phyloP scores from a whole-genome alignment of 2,888 invertebrate species.

The Nomada ruficornis region DNA sequence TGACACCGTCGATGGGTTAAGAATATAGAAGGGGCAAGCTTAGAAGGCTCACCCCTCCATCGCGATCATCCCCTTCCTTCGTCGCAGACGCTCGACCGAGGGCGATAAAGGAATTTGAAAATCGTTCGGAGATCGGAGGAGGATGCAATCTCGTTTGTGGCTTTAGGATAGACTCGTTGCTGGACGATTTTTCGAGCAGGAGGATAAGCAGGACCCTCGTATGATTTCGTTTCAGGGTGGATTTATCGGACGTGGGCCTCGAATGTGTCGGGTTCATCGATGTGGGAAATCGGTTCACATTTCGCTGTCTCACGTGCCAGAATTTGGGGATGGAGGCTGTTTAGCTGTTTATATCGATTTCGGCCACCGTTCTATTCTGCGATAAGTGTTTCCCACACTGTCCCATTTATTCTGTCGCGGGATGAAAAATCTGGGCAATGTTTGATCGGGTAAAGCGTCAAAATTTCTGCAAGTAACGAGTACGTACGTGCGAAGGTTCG shows the following conservation, averaged over 20 bases:
- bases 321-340: neutral
- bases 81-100: neutral
- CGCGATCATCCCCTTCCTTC: neutral
- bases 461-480: no score
- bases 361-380: neutral
- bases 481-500: no score
- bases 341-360: neutral
- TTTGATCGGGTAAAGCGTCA: no score
- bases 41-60: neutral
- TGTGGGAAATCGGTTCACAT: constrained; percentile 46
- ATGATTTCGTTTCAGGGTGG: neutral
- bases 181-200: constrained; percentile 19
- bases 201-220: constrained; percentile 34
- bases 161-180: constrained; percentile 13
- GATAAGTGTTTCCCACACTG: neutral
- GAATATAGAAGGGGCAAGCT: constrained; percentile 10
- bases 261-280: constrained; percentile 41
- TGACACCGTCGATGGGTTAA: neutral
- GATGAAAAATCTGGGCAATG: no score
- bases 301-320: neutral
- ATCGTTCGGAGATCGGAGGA: neutral
- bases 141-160: neutral
- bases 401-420: no score
- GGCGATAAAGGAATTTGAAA: constrained; percentile 12
- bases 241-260: constrained; percentile 33